phyloP scores from a whole-genome alignment of 2,797 vertebrate genomes.

The Xiphorhynchus erythropygius region DNA sequence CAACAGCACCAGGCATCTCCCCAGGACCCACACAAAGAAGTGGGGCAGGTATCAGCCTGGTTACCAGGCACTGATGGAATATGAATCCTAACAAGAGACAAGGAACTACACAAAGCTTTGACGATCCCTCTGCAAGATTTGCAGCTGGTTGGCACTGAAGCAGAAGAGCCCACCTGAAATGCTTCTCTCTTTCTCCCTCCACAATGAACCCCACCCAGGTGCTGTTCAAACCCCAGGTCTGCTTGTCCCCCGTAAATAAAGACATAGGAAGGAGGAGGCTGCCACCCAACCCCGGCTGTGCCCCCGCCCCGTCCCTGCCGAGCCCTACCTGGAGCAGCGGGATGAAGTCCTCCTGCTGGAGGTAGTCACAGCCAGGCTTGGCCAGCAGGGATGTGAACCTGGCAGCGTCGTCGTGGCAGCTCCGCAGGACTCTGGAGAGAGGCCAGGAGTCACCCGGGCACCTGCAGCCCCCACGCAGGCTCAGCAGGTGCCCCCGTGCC shows the following conservation, averaged over 20 bases:
- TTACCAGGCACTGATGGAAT: not conserved
- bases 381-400: slow-evolving; percentile 91
- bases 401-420: slow-evolving; percentile 91
- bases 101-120: not conserved
- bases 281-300: fast-evolving
- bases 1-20: not conserved
- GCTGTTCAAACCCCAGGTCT: not conserved
- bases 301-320: not conserved
- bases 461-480: not conserved
- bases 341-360: slow-evolving; percentile 97
- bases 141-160: not conserved
- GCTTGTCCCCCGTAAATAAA: not conserved
- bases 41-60: not conserved
- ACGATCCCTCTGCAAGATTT: not conserved
- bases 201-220: not conserved
- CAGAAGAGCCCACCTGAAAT: not conserved
- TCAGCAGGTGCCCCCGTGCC: not conserved
- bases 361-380: slow-evolving; percentile 86
- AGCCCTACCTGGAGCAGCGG: slow-evolving; percentile 90
- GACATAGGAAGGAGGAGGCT: not conserved
- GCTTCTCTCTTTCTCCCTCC: not conserved
- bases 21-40: not conserved
- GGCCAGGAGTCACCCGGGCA: not conserved
- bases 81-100: not conserved
- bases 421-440: slow-evolving; percentile 84